phyloP scores from a whole-genome alignment of 92 coral and sea anemone species.

The Siderastrea radians region DNA sequence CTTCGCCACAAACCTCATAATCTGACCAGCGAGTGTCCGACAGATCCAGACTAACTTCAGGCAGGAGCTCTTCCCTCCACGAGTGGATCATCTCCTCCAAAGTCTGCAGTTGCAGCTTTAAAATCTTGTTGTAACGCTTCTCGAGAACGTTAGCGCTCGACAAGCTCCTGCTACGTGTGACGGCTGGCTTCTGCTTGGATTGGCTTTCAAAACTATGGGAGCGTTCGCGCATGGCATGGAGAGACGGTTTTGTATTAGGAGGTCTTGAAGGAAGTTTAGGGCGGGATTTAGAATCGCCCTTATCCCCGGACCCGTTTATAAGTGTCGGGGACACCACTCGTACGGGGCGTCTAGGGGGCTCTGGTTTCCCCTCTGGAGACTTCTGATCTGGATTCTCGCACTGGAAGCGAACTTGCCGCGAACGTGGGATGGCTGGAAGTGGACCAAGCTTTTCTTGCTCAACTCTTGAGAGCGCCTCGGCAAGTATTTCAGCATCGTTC shows the following conservation, averaged over 20 bases:
- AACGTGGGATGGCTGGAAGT: constrained; percentile 82
- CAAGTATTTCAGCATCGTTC: constrained; percentile 89
- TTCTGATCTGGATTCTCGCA: constrained; percentile 48
- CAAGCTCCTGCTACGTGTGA: constrained; percentile 63
- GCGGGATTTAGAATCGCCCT: constrained; percentile 34
- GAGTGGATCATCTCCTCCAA: constrained; percentile 80
- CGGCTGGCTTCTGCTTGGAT: not conserved
- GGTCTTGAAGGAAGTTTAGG: constrained; percentile 84
- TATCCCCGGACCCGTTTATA: constrained; percentile 58
- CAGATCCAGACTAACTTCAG: constrained; percentile 65
- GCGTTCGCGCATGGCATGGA: constrained; percentile 43
- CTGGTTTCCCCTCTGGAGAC: constrained; percentile 28
- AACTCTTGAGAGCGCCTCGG: constrained; percentile 90
- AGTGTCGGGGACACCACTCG: constrained; percentile 83
- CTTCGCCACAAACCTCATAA: constrained; percentile 75
- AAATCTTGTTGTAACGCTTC: constrained; percentile 80
- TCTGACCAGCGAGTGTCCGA: constrained; percentile 81
- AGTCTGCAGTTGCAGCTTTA: constrained; percentile 81
- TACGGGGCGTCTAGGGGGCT: constrained; percentile 78
- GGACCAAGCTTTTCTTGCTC: constrained; percentile 93
- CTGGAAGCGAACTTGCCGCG: constrained; percentile 87
- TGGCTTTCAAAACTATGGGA: constrained; percentile 74
- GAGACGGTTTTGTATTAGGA: constrained; percentile 65
- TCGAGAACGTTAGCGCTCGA: constrained; percentile 66
- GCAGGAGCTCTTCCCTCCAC: constrained; percentile 66